A percentile compares a stretch with the other conserved stretches of the same genome.
Evolutionary conservation across 2,113 vertebrate species (phyloP).

Genomic region (Chionis minor): DNA sequence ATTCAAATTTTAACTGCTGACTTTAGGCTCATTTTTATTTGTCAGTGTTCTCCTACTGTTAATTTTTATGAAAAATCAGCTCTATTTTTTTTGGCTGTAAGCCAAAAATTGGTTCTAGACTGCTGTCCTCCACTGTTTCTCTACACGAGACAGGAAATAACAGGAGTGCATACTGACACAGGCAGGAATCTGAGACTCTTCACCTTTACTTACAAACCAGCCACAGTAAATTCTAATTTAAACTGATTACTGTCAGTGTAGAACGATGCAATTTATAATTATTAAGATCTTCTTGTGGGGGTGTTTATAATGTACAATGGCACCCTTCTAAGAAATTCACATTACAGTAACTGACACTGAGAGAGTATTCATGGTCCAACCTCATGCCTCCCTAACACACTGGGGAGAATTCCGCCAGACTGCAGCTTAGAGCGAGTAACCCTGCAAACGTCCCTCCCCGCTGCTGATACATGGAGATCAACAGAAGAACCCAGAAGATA

Average conservation of each 20-base stretch:
- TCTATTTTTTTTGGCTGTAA: background rate
- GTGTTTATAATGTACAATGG: background rate
- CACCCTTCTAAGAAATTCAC: background rate
- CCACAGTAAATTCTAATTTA: background rate
- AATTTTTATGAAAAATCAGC: background rate
- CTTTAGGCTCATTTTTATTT: background rate
- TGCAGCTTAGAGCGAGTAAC: background rate
- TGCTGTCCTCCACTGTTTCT: background rate
- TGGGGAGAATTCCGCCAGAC: background rate
- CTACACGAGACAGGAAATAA: background rate
- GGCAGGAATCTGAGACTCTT: background rate
- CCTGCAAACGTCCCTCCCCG: background rate
- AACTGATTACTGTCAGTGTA: background rate
- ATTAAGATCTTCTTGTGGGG: background rate
- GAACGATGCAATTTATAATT: background rate
- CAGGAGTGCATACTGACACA: background rate
- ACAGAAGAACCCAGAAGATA: background rate
- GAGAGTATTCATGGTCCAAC: background rate
- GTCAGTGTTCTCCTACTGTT: background rate
- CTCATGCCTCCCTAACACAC: background rate
- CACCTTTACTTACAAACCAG: background rate
- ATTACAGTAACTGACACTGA: background rate
- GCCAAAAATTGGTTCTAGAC: background rate
- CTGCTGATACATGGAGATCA: background rate
- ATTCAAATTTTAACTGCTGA: background rate